phyloP scores from a whole-genome alignment of 2,888 invertebrate species.

The Zeuzera pyrina region DNA sequence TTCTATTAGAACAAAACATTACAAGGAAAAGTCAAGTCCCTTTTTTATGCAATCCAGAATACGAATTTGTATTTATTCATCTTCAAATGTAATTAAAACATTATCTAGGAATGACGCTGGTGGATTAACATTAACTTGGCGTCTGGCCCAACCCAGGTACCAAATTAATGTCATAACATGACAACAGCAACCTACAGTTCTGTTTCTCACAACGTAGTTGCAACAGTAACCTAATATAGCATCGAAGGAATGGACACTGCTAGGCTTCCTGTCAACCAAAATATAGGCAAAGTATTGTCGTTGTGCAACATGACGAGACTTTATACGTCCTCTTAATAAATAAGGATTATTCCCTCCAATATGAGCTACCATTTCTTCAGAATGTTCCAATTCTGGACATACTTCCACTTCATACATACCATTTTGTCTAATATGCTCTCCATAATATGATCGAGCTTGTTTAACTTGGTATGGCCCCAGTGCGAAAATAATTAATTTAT shows the following conservation, averaged over 20 bases:
- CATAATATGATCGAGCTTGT: conserved; percentile 1
- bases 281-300: conserved; percentile 1
- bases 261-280: conserved; percentile 1
- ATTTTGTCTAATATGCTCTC: conserved; percentile 1
- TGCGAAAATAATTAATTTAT: neutral
- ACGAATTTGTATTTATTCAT: too few species aligned
- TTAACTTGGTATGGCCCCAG: conserved; percentile 2
- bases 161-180: conserved; percentile 3
- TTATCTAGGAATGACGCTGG: too few species aligned
- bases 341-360: neutral
- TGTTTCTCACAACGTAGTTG: neutral
- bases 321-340: conserved; percentile 2
- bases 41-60: too few species aligned
- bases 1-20: too few species aligned
- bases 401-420: conserved; percentile 1
- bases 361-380: neutral
- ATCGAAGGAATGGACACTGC: too few species aligned
- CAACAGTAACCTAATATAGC: conserved; percentile 1
- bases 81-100: too few species aligned
- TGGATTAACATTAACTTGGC: too few species aligned
- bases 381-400: neutral
- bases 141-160: conserved; percentile 2
- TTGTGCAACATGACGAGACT: conserved; percentile 3
- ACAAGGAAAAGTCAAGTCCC: too few species aligned
- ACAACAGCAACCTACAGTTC: conserved; percentile 4